Evolutionary conservation across 1,140 invertebrate genomes (phyloP), one percentile per base, ranked within the genome.

Genomic region (Sitodiplosis mosellana): DNA sequence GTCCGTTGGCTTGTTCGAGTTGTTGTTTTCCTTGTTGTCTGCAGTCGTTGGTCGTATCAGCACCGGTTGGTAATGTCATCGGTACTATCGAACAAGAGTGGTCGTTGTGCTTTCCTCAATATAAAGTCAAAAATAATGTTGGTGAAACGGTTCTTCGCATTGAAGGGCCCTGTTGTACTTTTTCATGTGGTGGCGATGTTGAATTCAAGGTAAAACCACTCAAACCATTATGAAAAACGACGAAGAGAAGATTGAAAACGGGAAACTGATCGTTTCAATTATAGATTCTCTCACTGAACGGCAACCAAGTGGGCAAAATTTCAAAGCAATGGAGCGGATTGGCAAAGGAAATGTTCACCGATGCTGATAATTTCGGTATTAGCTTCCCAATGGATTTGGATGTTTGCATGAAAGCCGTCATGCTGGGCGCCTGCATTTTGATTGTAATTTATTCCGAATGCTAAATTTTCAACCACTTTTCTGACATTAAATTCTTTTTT

Each of bases 21-120:
- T 90, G 86, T 57, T 83, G 74, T 55, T 90, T 78, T 56, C 84
- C 84, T 5, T 89, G 86, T 64, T 91, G 84, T 65, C 67, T 89
- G 52, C 86, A 91, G 69, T 80, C 81, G 55, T 75, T 86, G 69
- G 80, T 83, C 56, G 79, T 87, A 6, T 73, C 72, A 0, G 67
- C 81, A 2, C 81, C 81, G 5, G 78, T 78, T 1, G 82, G 81
- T 4, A 77, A 71, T 43, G 59, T 81, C 1, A 69, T 91, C 40
- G 88, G 89, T 18, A 76, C 71, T 6, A 73, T 94, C 7, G 74
- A 81, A 50, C 87, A 95, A 70, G 76, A 88, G 49, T 93, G 87
- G 86, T 85, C 77, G 46, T 68, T 88, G 37, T 81, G 77, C 56
- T 73, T 71, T 38, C 87, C 89, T 1, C 73, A 73, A 34, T 93